phyloP scores from a whole-genome alignment of 2,888 invertebrate genomes.

The Drosophila paramelanica region DNA sequence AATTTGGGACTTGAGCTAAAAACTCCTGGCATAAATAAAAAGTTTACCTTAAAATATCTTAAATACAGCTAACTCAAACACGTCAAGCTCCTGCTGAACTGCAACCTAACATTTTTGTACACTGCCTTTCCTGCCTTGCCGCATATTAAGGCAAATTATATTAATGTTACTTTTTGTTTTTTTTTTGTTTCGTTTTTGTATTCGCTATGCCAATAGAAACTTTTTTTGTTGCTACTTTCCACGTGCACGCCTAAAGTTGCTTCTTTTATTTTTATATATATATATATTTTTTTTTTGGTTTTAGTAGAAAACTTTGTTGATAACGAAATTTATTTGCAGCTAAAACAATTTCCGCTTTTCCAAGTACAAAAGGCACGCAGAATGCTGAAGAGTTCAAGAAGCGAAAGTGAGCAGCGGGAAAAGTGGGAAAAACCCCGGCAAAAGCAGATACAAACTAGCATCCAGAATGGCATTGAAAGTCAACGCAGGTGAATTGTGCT shows the following conservation, averaged over 20 bases:
- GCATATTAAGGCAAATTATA: conserved; percentile 34
- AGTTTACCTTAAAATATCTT: too few species aligned
- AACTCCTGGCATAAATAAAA: too few species aligned
- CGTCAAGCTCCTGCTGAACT: too few species aligned
- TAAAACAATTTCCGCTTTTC: conserved; percentile 68
- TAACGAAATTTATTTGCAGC: conserved; percentile 59
- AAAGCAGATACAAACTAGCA: conserved; percentile 11
- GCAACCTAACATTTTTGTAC: conserved; percentile 9
- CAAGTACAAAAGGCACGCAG: conserved; percentile 34
- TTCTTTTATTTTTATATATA: background rate
- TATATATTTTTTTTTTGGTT: conserved; percentile 7
- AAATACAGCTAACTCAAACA: too few species aligned
- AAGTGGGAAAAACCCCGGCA: background rate
- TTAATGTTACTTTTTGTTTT: conserved; percentile 19
- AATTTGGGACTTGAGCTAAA: too few species aligned
- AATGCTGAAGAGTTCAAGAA: conserved; percentile 28
- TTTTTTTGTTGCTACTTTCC: conserved; percentile 33
- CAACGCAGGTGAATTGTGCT: conserved; percentile 43
- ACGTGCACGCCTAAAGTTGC: conserved; percentile 15
- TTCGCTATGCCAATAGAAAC: conserved; percentile 3
- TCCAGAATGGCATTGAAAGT: conserved; percentile 35
- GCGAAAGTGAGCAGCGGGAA: conserved; percentile 46
- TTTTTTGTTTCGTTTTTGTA: background rate
- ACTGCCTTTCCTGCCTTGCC: conserved; percentile 9
- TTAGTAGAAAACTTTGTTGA: conserved; percentile 49